Percentiles rank a stretch among this genome's conserved stretches.
phyloP scores from a whole-genome alignment of 2,888 invertebrate species.

The Arctia plantaginis region DNA sequence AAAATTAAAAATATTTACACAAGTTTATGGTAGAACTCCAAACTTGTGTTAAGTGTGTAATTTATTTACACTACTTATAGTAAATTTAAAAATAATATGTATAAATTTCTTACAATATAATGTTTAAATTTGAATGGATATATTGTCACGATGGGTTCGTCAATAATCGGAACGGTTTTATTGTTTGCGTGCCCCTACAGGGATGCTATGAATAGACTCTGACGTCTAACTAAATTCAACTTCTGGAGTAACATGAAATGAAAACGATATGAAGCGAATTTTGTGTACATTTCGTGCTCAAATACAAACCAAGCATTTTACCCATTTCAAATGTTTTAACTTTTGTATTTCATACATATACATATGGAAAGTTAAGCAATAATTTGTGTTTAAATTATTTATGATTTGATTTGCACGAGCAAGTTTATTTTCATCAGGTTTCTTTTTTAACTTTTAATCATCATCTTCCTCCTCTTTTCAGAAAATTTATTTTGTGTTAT shows the following conservation, averaged over 20 bases:
- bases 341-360: conserved; percentile 5
- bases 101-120: too few relatives aligned
- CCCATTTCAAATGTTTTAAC: not conserved
- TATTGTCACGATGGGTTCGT: not conserved
- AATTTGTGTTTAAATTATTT: too few relatives aligned
- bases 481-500: not conserved
- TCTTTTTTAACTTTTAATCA: not conserved
- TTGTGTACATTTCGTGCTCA: not conserved
- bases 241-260: conserved; percentile 5
- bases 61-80: not conserved
- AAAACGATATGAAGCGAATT: conserved; percentile 7
- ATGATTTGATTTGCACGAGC: not conserved
- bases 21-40: too few relatives aligned
- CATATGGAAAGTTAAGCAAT: not conserved
- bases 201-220: not conserved
- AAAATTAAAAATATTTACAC: too few relatives aligned
- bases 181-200: not conserved
- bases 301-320: not conserved
- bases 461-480: not conserved
- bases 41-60: too few relatives aligned
- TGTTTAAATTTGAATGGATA: too few relatives aligned
- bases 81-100: not conserved
- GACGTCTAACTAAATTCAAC: not conserved
- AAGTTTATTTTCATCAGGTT: not conserved
- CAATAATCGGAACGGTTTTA: not conserved